These are phyloP conservation scores for Apteryx mantelli DNA, from an alignment of 2,113 vertebrate genomes.

Conservation along the genomic window DNA sequence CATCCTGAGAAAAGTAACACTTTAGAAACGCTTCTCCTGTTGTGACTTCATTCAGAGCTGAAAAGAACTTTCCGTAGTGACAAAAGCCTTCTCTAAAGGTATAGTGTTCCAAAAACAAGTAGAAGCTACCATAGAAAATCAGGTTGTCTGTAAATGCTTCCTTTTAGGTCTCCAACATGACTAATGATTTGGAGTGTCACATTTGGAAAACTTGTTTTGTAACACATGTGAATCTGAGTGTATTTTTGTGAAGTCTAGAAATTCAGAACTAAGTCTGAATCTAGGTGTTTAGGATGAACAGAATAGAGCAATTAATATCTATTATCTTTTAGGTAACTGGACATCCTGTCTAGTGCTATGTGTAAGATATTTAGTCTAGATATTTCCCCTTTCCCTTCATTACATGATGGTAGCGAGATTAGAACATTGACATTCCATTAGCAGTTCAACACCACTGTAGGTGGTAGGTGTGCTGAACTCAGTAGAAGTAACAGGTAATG, in stretches of 20 bases:
- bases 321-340: background rate
- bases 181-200: background rate
- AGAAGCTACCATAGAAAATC: background rate
- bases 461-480: background rate
- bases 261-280: background rate
- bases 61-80: background rate
- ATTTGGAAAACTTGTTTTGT: background rate
- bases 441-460: background rate
- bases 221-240: accelerated
- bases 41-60: background rate
- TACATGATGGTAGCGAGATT: accelerated
- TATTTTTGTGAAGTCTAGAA: background rate
- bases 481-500: background rate
- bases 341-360: background rate
- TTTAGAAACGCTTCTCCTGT: background rate
- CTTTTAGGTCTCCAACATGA: background rate
- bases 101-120: background rate
- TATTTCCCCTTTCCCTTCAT: background rate
- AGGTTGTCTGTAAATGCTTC: background rate
- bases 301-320: accelerated
- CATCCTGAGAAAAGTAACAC: accelerated
- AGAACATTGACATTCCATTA: background rate
- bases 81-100: background rate
- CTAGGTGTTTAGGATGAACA: background rate
- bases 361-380: accelerated